Evolutionary conservation across 2,888 invertebrate species (phyloP).

Genomic region (Ceramica pisi): DNA sequence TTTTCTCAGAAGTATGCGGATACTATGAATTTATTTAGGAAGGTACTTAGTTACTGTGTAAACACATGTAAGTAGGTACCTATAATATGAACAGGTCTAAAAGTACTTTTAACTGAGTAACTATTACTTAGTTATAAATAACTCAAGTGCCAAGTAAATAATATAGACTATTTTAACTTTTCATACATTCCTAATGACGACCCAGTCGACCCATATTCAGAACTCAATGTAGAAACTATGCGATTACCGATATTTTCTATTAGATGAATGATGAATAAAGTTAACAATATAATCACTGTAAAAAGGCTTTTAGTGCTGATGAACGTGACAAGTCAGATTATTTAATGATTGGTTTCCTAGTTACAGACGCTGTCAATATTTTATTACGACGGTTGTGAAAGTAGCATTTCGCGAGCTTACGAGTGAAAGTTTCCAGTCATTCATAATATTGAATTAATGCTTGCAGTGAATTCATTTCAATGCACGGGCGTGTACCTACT

Average conservation of each 20-base stretch:
- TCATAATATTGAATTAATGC: background rate
- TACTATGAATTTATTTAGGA: conserved; percentile 14
- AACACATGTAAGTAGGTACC: background rate
- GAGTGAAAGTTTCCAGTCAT: conserved; percentile 49
- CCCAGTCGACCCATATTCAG: background rate
- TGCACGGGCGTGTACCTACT: conserved; percentile 9
- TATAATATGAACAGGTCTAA: background rate
- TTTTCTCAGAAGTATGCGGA: conserved; percentile 29
- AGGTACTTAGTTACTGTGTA: background rate
- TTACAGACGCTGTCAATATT: conserved; percentile 45
- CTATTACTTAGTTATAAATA: background rate
- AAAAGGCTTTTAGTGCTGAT: conserved; percentile 6
- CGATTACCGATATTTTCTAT: background rate
- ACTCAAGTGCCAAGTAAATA: conserved; percentile 8
- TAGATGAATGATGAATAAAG: conserved; percentile 1
- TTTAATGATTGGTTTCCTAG: conserved; percentile 31
- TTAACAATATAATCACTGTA: background rate
- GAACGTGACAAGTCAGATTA: conserved; percentile 9
- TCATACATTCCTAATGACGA: background rate
- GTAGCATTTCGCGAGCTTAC: conserved; percentile 35
- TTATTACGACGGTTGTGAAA: conserved; percentile 56
- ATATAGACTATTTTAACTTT: background rate
- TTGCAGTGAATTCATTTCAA: conserved; percentile 26
- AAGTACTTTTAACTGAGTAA: background rate
- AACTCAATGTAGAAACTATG: background rate